Evolutionary conservation across 2,888 invertebrate species (phyloP).

Genomic region (Nezara viridula): DNA sequence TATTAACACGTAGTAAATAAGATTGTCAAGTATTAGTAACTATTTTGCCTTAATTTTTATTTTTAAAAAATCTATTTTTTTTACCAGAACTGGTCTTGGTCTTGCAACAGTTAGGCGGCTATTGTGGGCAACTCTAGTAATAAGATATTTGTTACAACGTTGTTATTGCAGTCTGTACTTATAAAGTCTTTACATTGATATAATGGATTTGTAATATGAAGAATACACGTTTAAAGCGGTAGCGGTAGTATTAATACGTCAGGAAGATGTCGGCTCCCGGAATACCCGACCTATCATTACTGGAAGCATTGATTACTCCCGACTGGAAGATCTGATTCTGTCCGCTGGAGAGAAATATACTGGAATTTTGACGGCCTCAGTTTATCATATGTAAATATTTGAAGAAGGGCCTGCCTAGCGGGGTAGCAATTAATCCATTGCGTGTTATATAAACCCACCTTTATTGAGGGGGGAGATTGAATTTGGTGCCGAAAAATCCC

Average conservation of each 20-base stretch:
- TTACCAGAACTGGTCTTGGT: too few relatives aligned
- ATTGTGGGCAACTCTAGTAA: neutral
- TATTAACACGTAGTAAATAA: too few relatives aligned
- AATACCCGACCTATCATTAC: constrained; percentile 40
- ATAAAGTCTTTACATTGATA: neutral
- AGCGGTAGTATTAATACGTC: constrained; percentile 26
- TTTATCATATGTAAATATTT: constrained; percentile 49
- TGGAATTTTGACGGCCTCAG: neutral
- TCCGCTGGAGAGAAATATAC: neutral
- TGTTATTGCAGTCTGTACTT: neutral
- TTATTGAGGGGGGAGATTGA: constrained; percentile 29
- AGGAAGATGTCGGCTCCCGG: constrained; percentile 33
- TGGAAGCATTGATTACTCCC: constrained; percentile 20
- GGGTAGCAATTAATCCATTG: constrained; percentile 22
- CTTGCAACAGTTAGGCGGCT: too few relatives aligned
- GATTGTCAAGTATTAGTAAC: too few relatives aligned
- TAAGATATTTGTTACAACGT: neutral
- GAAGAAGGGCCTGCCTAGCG: neutral
- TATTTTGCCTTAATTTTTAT: too few relatives aligned
- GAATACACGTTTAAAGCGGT: neutral
- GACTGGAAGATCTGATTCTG: constrained; percentile 11
- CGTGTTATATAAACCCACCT: neutral
- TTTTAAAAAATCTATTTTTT: too few relatives aligned
- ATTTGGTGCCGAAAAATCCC: constrained; percentile 24
- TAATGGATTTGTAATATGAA: neutral